phyloP scores from a whole-genome alignment of 2,888 invertebrate species.

The Drosophila dives region DNA sequence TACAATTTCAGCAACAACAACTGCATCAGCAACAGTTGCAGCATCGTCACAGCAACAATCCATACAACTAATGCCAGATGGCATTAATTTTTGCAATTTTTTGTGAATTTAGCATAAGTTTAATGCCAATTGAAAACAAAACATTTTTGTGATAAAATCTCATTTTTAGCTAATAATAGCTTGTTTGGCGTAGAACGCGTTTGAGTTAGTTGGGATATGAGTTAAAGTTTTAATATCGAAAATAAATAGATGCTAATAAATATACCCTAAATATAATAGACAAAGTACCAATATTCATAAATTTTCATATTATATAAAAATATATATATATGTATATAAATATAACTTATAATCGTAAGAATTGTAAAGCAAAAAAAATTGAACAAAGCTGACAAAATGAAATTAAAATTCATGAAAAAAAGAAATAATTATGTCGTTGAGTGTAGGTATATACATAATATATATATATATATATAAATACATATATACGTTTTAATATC shows the following conservation, averaged over 20 bases:
- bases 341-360: not conserved
- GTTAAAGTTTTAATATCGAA: not conserved
- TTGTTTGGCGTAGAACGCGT: conserved; percentile 61
- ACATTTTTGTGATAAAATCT: not conserved
- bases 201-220: conserved; percentile 9
- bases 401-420: not conserved
- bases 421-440: too few relatives aligned
- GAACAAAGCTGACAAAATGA: not conserved
- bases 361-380: not conserved
- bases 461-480: too few relatives aligned
- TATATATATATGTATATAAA: not conserved
- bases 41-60: conserved; percentile 30
- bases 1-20: conserved; percentile 30
- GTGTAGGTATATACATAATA: too few relatives aligned
- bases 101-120: not conserved
- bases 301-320: not conserved
- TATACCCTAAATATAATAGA: not conserved
- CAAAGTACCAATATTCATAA: not conserved
- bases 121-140: not conserved
- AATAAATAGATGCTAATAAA: not conserved
- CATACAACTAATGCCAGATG: conserved; percentile 20
- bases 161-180: not conserved
- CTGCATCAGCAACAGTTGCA: conserved; percentile 6
- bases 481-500: too few relatives aligned
- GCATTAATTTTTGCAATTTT: not conserved